These are phyloP conservation scores for Melangyna quadrimaculata DNA, from an alignment of 2,888 invertebrate species.

Conservation along the genomic window DNA sequence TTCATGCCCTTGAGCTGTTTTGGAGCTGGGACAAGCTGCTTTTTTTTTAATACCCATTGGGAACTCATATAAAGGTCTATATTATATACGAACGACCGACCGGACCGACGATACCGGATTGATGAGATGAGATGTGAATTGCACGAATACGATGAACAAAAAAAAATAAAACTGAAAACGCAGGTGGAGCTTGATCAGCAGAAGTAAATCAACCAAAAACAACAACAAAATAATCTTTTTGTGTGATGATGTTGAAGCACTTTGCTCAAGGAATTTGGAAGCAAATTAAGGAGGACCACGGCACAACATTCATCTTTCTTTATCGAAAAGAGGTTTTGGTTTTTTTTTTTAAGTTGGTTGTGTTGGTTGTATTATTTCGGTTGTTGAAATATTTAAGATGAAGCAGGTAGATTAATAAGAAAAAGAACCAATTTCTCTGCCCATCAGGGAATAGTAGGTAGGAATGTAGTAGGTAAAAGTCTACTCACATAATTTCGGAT, in stretches of 20 bases:
- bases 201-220: neutral
- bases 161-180: conserved; percentile 15
- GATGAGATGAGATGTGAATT: conserved; percentile 35
- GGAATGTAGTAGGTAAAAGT: neutral
- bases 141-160: neutral
- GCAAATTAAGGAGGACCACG: conserved; percentile 55
- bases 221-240: conserved; percentile 32
- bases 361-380: neutral
- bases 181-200: conserved; percentile 45
- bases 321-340: conserved; percentile 28
- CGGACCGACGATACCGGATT: conserved; percentile 19
- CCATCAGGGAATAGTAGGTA: neutral
- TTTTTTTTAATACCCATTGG: conserved; percentile 24
- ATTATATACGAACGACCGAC: no score
- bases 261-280: conserved; percentile 45
- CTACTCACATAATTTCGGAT: neutral
- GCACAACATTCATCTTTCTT: conserved; percentile 49
- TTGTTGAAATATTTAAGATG: conserved; percentile 29
- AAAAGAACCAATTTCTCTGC: neutral
- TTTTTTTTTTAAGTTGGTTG: no score
- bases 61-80: neutral
- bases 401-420: conserved; percentile 29
- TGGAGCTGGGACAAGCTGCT: conserved; percentile 57
- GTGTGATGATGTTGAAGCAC: conserved; percentile 34
- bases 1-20: conserved; percentile 78